Evolutionary conservation across 2,797 vertebrate species (phyloP), one percentile per base, ranked within the genome.

Genomic region (Ptychobarbus kaznakovi): DNA sequence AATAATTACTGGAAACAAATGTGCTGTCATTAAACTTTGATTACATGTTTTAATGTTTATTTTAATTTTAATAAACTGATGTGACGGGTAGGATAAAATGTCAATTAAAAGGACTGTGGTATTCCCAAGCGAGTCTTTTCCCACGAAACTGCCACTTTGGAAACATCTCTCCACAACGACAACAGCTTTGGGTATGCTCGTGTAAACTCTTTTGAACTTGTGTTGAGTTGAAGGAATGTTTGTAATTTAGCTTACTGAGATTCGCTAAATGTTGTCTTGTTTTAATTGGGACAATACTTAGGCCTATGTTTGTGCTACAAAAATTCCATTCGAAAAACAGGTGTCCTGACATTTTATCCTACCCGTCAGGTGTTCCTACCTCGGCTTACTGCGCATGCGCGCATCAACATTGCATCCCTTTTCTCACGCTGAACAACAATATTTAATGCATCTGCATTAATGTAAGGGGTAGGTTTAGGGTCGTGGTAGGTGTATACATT

Each of bases 71-170:
- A 40, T 3, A 12, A 69, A 53, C 12, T n/a, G n/a, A n/a, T n/a
- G n/a, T n/a, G n/a, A n/a, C n/a, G n/a, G n/a, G n/a, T n/a, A n/a
- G n/a, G n/a, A n/a, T n/a, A n/a, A n/a, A n/a, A n/a, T n/a, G n/a
- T n/a, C n/a, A n/a, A n/a, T n/a, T n/a, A n/a, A n/a, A n/a, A n/a
- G 91, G 88, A 91, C 91, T 80, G 88, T 87, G 89, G 91, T 92
- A 84, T 91, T 15, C 56, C 77, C 87, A 87, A 83, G 75, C 86
- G 87, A 85, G 90, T 92, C 94, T 93, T 90, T 95, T 93, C 90
- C 86, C 94, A 91, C 92, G 80, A 89, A 91, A 87, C 84, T n/a
- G 69, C 86, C 90, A 90, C 86, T 86, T 90, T 86, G 85, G 84
- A 88, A 92, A 84, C 92, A 92, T 87, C 92, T 93, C 91, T 65